phyloP scores from a whole-genome alignment of 2,113 vertebrate genomes.

The Peromyscus polionotus region DNA sequence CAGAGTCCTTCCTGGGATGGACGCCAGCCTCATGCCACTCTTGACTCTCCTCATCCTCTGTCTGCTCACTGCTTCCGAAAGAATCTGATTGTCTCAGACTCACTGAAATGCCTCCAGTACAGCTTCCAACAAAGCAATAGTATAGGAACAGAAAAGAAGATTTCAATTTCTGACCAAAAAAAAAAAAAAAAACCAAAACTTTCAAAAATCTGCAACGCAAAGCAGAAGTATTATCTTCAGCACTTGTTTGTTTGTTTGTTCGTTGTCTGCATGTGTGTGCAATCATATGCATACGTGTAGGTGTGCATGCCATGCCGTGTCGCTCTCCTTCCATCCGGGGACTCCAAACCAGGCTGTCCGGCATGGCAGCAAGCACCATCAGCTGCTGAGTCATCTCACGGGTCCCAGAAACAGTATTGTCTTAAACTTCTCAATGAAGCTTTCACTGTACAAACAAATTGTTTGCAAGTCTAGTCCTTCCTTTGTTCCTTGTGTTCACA shows the following conservation, averaged over 20 bases:
- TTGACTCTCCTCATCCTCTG: conserved; percentile 27
- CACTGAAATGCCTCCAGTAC: background rate
- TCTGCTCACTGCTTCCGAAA: background rate
- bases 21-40: background rate
- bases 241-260: background rate
- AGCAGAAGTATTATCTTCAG: background rate
- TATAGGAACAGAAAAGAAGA: background rate
- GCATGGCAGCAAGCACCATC: too few relatives aligned
- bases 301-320: background rate
- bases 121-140: background rate
- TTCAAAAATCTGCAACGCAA: background rate
- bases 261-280: background rate
- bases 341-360: background rate
- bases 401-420: background rate
- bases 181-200: background rate
- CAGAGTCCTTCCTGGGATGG: background rate
- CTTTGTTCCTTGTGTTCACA: background rate
- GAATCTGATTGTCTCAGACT: background rate
- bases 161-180: background rate
- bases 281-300: background rate
- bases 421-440: background rate
- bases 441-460: background rate
- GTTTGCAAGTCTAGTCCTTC: background rate
- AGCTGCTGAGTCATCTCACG: background rate
- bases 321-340: background rate